Conservation (phyloP, 2,113 vertebrate species). For the Oophaga pumilio region DNA sequence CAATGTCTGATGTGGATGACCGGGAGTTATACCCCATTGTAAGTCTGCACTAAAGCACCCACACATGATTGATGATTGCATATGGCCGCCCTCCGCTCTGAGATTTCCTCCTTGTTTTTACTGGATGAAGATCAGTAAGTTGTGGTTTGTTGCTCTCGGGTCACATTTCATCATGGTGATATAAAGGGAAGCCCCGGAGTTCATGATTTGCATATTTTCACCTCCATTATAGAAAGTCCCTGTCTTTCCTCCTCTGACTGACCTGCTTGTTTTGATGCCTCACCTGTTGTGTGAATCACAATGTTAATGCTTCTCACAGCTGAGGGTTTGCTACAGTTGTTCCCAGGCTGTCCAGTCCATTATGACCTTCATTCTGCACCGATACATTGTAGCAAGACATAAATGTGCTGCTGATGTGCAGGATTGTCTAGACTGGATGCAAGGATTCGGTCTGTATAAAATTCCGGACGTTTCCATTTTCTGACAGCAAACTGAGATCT, state of each 20-base stretch:
- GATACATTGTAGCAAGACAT: background rate
- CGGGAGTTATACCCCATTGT: slow-evolving; percentile 86
- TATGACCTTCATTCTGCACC: background rate
- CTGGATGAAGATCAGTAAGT: background rate
- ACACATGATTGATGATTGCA: slow-evolving; percentile 20
- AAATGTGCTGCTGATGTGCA: background rate
- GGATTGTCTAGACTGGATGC: too few relatives aligned
- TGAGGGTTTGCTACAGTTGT: background rate
- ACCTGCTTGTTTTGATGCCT: background rate
- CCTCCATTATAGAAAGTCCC: slow-evolving; percentile 16
- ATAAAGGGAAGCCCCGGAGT: slow-evolving; percentile 32
- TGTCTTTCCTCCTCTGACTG: slow-evolving; percentile 2
- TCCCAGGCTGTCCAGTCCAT: background rate
- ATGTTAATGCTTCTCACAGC: background rate
- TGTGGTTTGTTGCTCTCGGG: background rate
- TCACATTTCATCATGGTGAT: background rate
- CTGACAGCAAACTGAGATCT: too few relatives aligned
- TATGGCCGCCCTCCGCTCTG: background rate
- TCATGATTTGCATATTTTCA: background rate
- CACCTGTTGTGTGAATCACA: slow-evolving; percentile 9
- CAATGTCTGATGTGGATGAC: slow-evolving; percentile 76
- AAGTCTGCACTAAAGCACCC: slow-evolving; percentile 65
- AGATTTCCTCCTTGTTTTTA: background rate
- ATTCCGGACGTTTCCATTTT: too few relatives aligned
- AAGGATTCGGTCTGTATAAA: too few relatives aligned